These are phyloP conservation scores for Brachionus calyciflorus DNA, from an alignment of 1,140 invertebrate genomes.

Conservation along the genomic window DNA sequence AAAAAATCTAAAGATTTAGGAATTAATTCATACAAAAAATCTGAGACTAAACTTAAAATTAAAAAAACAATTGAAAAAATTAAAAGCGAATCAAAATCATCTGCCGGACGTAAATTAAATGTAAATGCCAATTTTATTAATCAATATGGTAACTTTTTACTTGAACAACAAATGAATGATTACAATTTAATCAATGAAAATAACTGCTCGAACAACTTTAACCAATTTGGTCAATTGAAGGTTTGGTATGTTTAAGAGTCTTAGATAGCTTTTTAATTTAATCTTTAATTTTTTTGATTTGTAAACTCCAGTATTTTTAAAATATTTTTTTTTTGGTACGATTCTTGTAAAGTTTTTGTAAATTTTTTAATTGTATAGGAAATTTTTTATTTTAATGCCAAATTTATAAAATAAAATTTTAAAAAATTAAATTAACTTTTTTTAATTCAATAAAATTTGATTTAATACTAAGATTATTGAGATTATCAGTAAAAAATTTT, in stretches of 20 bases:
- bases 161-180: constrained; percentile 27
- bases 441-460: no score
- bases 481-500: no score
- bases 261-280: background rate
- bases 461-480: no score
- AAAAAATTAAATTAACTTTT: no score
- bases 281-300: background rate
- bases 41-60: background rate
- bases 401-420: no score
- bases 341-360: no score
- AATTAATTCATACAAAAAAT: background rate
- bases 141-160: background rate
- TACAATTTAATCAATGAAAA: constrained; percentile 8
- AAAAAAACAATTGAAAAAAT: constrained; percentile 33
- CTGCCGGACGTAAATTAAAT: background rate
- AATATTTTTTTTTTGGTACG: no score
- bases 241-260: background rate
- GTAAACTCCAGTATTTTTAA: no score
- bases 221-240: constrained; percentile 31
- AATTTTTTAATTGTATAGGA: no score
- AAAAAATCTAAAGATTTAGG: no score
- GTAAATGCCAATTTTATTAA: background rate
- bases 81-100: background rate
- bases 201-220: constrained; percentile 10
- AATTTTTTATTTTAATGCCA: no score